A percentile compares a stretch with the other conserved stretches of the same genome.
These are phyloP conservation scores for Daphoenositta chrysoptera DNA, from an alignment of 2,113 vertebrate species.

Conservation along the genomic window DNA sequence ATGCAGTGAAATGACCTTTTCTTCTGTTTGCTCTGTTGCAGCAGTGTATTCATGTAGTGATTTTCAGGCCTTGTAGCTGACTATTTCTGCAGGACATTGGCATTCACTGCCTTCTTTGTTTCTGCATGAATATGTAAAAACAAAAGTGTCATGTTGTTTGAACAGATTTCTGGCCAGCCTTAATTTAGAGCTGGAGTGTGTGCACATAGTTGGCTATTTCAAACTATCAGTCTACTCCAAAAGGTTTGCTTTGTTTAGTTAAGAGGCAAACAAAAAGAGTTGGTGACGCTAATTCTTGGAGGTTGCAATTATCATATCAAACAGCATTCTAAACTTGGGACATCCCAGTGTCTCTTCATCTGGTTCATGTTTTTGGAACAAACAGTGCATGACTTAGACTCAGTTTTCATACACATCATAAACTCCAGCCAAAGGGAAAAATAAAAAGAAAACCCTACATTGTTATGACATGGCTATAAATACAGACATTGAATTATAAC, in stretches of 20 bases:
- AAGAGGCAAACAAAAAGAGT: neutral
- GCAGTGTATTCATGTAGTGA: neutral
- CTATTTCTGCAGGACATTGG: neutral
- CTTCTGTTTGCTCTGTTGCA: conserved; percentile 1
- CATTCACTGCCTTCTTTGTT: conserved; percentile 19
- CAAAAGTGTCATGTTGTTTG: conserved; percentile 25
- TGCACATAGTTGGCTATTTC: neutral
- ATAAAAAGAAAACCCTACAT: conserved; percentile 31
- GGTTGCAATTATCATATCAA: conserved; percentile 42
- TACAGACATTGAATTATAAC: conserved; percentile 59
- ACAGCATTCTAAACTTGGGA: conserved; percentile 2
- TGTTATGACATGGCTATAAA: conserved; percentile 66
- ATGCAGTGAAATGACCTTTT: conserved; percentile 34
- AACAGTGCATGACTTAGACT: conserved; percentile 18
- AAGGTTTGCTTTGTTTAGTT: conserved; percentile 24
- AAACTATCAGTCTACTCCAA: neutral
- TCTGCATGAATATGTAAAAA: conserved; percentile 1
- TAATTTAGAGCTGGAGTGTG: neutral
- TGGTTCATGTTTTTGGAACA: neutral
- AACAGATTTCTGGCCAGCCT: neutral
- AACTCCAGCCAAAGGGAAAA: conserved; percentile 28
- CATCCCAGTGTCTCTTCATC: conserved; percentile 27
- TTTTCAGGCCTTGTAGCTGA: conserved; percentile 37
- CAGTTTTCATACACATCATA: conserved; percentile 50
- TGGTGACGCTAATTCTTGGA: conserved; percentile 32